Evolutionary conservation across 1,140 invertebrate species (phyloP).

Genomic region (Drosophila bifasciata): DNA sequence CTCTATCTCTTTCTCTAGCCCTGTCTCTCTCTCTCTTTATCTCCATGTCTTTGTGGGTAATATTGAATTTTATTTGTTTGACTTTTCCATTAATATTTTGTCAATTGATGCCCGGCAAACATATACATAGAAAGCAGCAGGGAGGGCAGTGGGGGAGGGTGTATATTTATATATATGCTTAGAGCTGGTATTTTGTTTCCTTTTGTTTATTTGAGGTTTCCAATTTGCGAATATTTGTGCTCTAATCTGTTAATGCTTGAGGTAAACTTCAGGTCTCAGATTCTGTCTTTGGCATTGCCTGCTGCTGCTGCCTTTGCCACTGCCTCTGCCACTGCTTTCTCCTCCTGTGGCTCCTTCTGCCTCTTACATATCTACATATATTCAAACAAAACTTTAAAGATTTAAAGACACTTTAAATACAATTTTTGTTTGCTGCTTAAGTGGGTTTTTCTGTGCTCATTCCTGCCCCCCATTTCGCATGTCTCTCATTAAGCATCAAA

Average conservation of each 20-base stretch:
- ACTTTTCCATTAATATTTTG: constrained; percentile 54
- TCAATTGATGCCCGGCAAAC: constrained; percentile 30
- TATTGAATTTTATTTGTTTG: constrained; percentile 41
- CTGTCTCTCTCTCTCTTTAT: background rate
- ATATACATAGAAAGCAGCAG: background rate
- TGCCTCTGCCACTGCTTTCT: no score
- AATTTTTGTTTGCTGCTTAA: constrained; percentile 7
- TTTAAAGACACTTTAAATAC: constrained; percentile 19
- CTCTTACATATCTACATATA: background rate
- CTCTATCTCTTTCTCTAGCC: no score
- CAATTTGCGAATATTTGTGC: constrained; percentile 35
- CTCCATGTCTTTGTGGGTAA: background rate
- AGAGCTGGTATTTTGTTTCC: background rate
- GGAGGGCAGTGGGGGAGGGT: no score
- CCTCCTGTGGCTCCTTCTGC: background rate
- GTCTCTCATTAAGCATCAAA: constrained; percentile 50
- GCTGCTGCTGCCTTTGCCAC: no score
- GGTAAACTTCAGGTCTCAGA: no score
- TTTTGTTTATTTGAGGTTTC: constrained; percentile 32
- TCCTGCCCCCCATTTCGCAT: constrained; percentile 5
- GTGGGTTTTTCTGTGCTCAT: background rate
- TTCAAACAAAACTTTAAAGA: background rate
- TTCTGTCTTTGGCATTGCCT: background rate
- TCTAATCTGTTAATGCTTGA: constrained; percentile 23
- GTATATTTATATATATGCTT: background rate